Evolutionary conservation across 2,888 invertebrate genomes (phyloP), one percentile per base, ranked within the genome.

Genomic region (Helleia helle): DNA sequence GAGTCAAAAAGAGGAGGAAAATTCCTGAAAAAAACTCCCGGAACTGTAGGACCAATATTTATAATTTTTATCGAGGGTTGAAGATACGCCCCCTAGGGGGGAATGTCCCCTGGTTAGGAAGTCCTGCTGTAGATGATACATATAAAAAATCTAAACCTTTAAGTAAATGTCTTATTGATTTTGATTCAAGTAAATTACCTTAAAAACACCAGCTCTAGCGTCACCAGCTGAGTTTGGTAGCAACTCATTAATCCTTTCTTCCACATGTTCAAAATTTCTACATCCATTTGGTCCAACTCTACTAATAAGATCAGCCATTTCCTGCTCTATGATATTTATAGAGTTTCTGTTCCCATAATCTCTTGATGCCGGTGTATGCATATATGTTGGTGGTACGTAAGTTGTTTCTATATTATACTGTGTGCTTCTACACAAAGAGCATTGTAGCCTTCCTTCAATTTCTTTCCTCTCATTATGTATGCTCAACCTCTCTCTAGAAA

Each of bases 401-500:
- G 38, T 30, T 14, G 22, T 17, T 25, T 44, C 27, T 42, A 47
- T 2, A 60, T 55, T 36, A 39, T 65, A 67, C 48, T 77, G 74
- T 7, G 65, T 58, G 11, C 71, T 67, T 51, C 67, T 75, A 43
- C 84, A 84, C 28, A 84, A 46, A 1, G 83, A 84, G 46, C 84
- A 84, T 42, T 76, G 75, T 30, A 71, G 72, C 49, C 62, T 64
- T 37, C 59, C 59, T 37, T 83, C 83, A 22, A 86, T 71, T 52
- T 86, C 76, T 51, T 83, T 87, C 42, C 76, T 71, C 42, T 86
- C 79, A 31, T 86, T 87, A 46, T 88, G 88, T 15, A 89, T 60
- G 41, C 71, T 72, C 40, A 89, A 52, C 49, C 89, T 72, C 57
- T 89, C 89, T 51, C 87, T 86, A 0, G 89, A 88, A 6, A 89